Evolutionary conservation across 2,113 vertebrate genomes (phyloP), one percentile per base, ranked within the genome.

Genomic region (Peromyscus californicus): DNA sequence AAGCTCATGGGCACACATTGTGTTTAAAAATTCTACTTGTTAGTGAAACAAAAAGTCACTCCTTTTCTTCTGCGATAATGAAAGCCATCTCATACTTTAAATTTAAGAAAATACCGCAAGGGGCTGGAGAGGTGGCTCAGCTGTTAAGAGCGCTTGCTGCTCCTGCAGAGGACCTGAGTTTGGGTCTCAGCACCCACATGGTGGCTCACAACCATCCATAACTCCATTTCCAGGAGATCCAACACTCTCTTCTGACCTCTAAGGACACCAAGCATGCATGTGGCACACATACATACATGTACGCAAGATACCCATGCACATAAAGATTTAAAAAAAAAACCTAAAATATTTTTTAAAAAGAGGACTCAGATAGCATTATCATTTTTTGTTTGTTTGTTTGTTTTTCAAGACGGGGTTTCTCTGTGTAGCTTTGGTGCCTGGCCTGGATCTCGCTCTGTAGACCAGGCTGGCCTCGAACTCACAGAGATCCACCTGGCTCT

Each of bases 1-100:
- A 54, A 63, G 19, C n/a, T 85, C 70, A n/a, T 6, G 13, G 26
- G 17, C n/a, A 33, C 79, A 19, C 3, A 6, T 63, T 69, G 7
- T 93, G 74, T 88, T 61, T 31, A 76, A 90, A 90, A 96, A 16
- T 72, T 24, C 11, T n/a, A 76, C 74, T 78, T 94, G 48, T 67
- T 51, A 39, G 15, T 86, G 78, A 92, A 82, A 93, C 59, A 88
- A 87, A 94, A 83, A 78, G 29, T 24, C 19, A 15, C 15, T 51
- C 22, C 72, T 74, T 84, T 87, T 76, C 80, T 61, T 86, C 22
- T n/a, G 11, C n/a, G 69, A 61, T 83, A 48, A 19, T 45, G 67
- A 76, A 31, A 82, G 15, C 74, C 87, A 48, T 76, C 84, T 74
- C 5, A 76, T 61, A 45, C 42, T 48, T 83, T 93, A 92, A 39